These are phyloP conservation scores for Gymnoscopelus braueri DNA, from an alignment of 2,797 vertebrate species.

Conservation along the genomic window DNA sequence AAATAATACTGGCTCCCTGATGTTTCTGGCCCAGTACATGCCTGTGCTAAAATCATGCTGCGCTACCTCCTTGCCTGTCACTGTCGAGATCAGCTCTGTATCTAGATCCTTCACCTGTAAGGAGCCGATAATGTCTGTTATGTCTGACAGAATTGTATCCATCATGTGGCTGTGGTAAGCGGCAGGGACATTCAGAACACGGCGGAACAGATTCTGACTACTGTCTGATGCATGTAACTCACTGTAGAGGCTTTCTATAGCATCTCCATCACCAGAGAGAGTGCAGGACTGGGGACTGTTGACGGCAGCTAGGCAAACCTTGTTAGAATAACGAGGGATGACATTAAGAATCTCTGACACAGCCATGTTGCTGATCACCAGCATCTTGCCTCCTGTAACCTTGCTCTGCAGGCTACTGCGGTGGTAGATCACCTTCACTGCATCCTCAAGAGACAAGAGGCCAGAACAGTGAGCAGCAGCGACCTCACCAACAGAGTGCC, in stretches of 20 bases:
- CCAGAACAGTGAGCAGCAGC: conserved; percentile 89
- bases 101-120: conserved; percentile 56
- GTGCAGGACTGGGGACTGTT: conserved; percentile 88
- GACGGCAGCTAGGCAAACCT: conserved; percentile 83
- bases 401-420: conserved; percentile 84
- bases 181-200: conserved; percentile 79
- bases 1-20: conserved; percentile 85
- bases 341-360: conserved; percentile 73
- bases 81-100: neutral
- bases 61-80: too few species aligned
- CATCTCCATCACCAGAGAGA: conserved; percentile 81
- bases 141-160: conserved; percentile 81
- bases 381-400: conserved; percentile 86
- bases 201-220: conserved; percentile 82
- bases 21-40: conserved; percentile 85
- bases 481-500: conserved; percentile 88
- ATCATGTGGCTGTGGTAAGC: conserved; percentile 91
- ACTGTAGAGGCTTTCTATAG: conserved; percentile 62
- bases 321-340: conserved; percentile 71
- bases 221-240: conserved; percentile 66
- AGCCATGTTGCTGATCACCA: conserved; percentile 85
- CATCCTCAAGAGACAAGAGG: conserved; percentile 86
- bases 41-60: conserved; percentile 62
- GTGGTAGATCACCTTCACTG: conserved; percentile 86
- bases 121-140: conserved; percentile 70